Evolutionary conservation across 37 sponge, comb jelly and placozoan species (phyloP), one percentile per base, ranked within the genome.

Genomic region (Beroe forskalii): DNA sequence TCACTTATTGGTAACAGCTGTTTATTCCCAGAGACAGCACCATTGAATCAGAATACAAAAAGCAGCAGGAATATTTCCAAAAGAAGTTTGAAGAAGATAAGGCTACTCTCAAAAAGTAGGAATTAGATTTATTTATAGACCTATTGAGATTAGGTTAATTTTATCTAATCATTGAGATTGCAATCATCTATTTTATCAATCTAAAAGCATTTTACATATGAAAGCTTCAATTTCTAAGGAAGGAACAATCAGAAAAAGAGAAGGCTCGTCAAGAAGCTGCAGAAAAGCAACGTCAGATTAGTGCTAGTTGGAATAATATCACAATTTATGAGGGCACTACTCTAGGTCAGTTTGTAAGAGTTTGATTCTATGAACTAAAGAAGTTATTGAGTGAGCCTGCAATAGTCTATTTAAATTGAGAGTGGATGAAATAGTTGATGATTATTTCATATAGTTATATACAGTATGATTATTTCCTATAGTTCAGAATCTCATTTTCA

Each of bases 11-110:
- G 12, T 48, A 48, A 48, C 55, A 48, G n/a, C n/a, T n/a, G n/a
- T n/a, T n/a, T n/a, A 55, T 55, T 64, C 14, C 17, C 38, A 69
- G 72, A 33, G 72, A 69, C 38, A 69, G 38, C 32, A 19, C 72
- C 39, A 69, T 69, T 32, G 72, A 69, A 33, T 69, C 39, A 1
- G 72, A 69, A 33, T 69, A 69, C 39, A 28, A 32, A 17, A 69
- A 69, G 38, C 72, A 69, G 38, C 72, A 69, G 39, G 38, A 69
- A 36, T 69, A 35, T 32, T 69, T 69, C 38, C 72, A 69, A 36
- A 69, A 69, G 39, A 69, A 69, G 38, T 69, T 69, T 69, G 72
- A 69, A 69, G 72, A 69, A 37, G 72, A 69, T 17, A 27, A 69
- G 38, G 72, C 72, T 35, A 3, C 12, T 4, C 12, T 69, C 9